These are phyloP conservation scores for Periophthalmus modestus DNA, from an alignment of 2,113 vertebrate genomes.

Conservation along the genomic window DNA sequence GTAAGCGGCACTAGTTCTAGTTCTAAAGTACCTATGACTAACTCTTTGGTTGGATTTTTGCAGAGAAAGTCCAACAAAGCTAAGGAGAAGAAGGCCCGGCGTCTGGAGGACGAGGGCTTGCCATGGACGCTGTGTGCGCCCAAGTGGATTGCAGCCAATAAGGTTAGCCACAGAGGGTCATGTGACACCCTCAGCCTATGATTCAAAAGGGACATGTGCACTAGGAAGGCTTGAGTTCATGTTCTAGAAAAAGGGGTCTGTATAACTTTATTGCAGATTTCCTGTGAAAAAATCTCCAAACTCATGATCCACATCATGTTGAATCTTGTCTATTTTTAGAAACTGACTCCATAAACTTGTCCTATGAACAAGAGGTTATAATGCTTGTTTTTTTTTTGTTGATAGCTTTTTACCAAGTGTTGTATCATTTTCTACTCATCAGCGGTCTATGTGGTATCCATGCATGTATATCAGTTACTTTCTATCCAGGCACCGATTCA, in stretches of 20 bases:
- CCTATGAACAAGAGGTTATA: not conserved
- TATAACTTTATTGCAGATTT: too few relatives aligned
- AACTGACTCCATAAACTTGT: not conserved
- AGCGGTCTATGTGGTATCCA: too few relatives aligned
- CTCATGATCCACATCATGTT: too few relatives aligned
- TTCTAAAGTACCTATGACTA: not conserved
- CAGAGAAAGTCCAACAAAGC: slow-evolving; percentile 92
- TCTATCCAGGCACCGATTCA: too few relatives aligned
- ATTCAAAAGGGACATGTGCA: not conserved
- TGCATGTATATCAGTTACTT: too few relatives aligned
- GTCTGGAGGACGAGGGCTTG: slow-evolving; percentile 89
- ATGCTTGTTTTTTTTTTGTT: too few relatives aligned
- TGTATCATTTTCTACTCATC: too few relatives aligned
- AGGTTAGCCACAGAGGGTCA: slow-evolving; percentile 72
- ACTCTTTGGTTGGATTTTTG: not conserved
- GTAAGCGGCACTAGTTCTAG: too few relatives aligned
- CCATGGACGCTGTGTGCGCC: slow-evolving; percentile 91
- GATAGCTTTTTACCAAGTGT: too few relatives aligned
- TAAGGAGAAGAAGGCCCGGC: slow-evolving; percentile 93
- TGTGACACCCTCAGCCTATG: not conserved
- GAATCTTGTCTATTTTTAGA: too few relatives aligned
- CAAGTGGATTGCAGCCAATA: slow-evolving; percentile 94
- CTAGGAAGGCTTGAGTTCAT: too few relatives aligned
- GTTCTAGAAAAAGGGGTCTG: too few relatives aligned
- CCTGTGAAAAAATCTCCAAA: not conserved